A percentile compares a stretch with the other conserved stretches of the same genome.
phyloP scores from a whole-genome alignment of 2,797 vertebrate species.

The Telmatherina bonti region DNA sequence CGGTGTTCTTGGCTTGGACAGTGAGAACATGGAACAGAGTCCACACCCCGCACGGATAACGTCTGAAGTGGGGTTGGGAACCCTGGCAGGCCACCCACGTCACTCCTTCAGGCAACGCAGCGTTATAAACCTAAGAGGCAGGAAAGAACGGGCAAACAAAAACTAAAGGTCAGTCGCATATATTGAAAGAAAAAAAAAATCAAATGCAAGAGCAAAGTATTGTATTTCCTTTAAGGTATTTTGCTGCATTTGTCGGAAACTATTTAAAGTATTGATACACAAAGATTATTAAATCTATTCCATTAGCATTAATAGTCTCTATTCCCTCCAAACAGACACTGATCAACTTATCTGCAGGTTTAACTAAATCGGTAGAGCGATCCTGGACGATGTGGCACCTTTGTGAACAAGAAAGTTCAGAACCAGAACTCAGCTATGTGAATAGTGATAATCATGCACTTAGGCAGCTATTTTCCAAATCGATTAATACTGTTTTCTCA shows the following conservation, averaged over 20 bases:
- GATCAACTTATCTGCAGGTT: background rate
- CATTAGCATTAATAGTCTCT: background rate
- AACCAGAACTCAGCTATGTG: background rate
- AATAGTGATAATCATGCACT: background rate
- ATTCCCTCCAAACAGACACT: background rate
- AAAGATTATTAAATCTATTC: background rate
- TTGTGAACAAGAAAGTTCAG: background rate
- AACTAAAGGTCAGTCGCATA: background rate
- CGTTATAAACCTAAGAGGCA: conserved; percentile 37
- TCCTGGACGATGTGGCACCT: background rate
- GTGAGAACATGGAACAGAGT: conserved; percentile 93
- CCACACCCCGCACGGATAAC: conserved; percentile 94
- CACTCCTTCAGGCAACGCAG: conserved; percentile 80
- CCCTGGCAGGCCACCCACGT: conserved; percentile 94
- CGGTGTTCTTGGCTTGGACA: conserved; percentile 76
- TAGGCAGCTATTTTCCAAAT: too few species aligned
- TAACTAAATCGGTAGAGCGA: background rate
- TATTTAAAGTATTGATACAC: background rate
- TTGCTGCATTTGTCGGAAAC: too few species aligned
- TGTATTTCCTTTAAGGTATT: too few species aligned
- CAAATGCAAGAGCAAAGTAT: too few species aligned
- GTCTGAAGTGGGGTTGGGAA: conserved; percentile 85
- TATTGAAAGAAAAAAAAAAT: background rate
- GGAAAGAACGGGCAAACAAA: conserved; percentile 11
- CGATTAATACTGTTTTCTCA: background rate